Base-by-base conservation (phyloP, 1,140 invertebrate genomes). In the Drosophila ironensis region DNA sequence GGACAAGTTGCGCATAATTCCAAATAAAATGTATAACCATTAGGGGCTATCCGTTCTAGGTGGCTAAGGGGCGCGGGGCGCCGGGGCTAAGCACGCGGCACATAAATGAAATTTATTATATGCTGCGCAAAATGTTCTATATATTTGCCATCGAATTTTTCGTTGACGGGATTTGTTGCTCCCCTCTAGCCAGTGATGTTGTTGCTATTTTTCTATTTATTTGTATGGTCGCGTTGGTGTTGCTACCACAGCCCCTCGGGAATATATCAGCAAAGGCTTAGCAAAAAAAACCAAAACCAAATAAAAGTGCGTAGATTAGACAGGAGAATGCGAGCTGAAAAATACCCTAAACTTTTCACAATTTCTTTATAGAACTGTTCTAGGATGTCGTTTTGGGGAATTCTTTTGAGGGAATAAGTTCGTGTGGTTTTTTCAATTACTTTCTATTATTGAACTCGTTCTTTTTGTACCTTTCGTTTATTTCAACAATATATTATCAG, bases 21-120 rank as follows among this genome's bases (percentile, higher is more conserved):
- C 59, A 72, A 72, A 72, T 64, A 66, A 72, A 72, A 70, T 59
- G 67, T 70, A 70, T 69, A 57, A 51, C 64, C 66, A 70, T 70
- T 47, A 37, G 64, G 54, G 56, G 37, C 19, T 12, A 11, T 38
- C 52, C 9, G 24, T 40, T 25, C 12, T 2, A 11, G 30, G 35
- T 1, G 14, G 8, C n/a, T n/a, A n/a, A 4, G 22, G 24, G 30
- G 4, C 4, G 5, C 2, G 30, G 30, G 6, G 33, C n/a, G 11
- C 16, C 41, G 50, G 66, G 37, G 61, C 64, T 57, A 28, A 69
- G 37, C 67, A 70, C 53, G 66, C 66, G 48, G 57, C 67, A 72
- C 56, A 72, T 72, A 72, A 72, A 72, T 72, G 69, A 72, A 72
- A 72, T 72, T 72, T 72, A 72, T 72, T 72, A 72, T 72, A 71